Percentiles rank a stretch among this genome's conserved stretches.
phyloP scores from a whole-genome alignment of 2,797 vertebrate genomes.

The Octomys mimax region DNA sequence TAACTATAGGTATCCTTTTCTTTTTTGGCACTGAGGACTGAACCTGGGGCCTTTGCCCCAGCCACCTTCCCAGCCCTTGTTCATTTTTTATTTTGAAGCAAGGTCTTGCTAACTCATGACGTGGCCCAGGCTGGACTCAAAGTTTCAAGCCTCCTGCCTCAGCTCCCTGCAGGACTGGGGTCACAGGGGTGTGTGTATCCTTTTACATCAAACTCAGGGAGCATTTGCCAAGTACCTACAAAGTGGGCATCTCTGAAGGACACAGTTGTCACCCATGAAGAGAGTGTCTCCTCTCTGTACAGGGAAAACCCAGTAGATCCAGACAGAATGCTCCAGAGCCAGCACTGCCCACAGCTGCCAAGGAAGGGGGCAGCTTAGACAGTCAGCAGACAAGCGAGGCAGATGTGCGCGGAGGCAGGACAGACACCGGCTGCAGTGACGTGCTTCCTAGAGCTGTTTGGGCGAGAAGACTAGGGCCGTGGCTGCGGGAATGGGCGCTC shows the following conservation, averaged over 20 bases:
- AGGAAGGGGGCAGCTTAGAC: background rate
- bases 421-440: background rate
- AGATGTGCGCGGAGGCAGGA: background rate
- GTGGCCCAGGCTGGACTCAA: background rate
- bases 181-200: background rate
- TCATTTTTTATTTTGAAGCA: background rate
- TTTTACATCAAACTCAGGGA: background rate
- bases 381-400: background rate
- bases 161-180: background rate
- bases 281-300: background rate
- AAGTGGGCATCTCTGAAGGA: background rate
- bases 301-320: background rate
- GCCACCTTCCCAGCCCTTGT: background rate
- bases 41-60: background rate
- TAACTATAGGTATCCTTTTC: background rate
- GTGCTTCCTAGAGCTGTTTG: background rate
- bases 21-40: background rate
- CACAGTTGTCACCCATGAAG: background rate
- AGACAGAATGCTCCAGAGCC: background rate
- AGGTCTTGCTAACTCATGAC: background rate
- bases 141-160: background rate
- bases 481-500: background rate
- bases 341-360: background rate
- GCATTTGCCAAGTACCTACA: background rate
- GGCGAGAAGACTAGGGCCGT: background rate